phyloP scores from a whole-genome alignment of 2,888 invertebrate genomes.

The Pandemis cinnamomeana region DNA sequence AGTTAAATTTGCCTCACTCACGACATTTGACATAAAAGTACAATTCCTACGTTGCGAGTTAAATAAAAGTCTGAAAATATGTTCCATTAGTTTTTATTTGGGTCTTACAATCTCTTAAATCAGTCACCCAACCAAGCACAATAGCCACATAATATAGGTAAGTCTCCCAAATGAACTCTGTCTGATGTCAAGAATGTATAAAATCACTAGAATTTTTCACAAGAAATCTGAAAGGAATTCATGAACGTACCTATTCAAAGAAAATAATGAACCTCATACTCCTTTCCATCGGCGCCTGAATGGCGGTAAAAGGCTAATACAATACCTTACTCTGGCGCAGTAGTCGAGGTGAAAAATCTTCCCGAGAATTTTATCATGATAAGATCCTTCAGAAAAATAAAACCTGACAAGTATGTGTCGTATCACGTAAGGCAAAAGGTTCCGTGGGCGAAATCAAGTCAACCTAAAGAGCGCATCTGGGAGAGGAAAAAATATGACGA shows the following conservation, averaged over 20 bases:
- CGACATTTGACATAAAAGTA: too few relatives aligned
- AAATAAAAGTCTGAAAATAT: too few relatives aligned
- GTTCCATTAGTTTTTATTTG: too few relatives aligned
- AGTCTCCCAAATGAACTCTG: not conserved
- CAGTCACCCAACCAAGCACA: too few relatives aligned
- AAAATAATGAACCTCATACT: not conserved
- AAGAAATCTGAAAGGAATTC: not conserved
- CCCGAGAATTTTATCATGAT: slow-evolving; percentile 24
- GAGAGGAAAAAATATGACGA: too few relatives aligned
- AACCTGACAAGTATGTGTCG: too few relatives aligned
- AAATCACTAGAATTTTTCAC: not conserved
- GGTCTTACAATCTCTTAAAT: not conserved
- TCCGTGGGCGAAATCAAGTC: too few relatives aligned
- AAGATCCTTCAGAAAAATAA: slow-evolving; percentile 7
- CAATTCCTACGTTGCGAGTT: too few relatives aligned
- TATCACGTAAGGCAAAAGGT: too few relatives aligned
- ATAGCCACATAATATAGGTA: too few relatives aligned
- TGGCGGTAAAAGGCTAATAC: slow-evolving; percentile 2
- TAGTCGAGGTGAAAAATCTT: slow-evolving; percentile 12
- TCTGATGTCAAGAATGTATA: not conserved
- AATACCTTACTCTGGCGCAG: slow-evolving; percentile 13
- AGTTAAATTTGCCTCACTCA: not conserved
- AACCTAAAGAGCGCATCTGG: too few relatives aligned
- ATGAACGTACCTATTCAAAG: not conserved
- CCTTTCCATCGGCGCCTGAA: slow-evolving; percentile 18